phyloP scores from a whole-genome alignment of 2,797 vertebrate species.

The Urosaurus nigricauda region DNA sequence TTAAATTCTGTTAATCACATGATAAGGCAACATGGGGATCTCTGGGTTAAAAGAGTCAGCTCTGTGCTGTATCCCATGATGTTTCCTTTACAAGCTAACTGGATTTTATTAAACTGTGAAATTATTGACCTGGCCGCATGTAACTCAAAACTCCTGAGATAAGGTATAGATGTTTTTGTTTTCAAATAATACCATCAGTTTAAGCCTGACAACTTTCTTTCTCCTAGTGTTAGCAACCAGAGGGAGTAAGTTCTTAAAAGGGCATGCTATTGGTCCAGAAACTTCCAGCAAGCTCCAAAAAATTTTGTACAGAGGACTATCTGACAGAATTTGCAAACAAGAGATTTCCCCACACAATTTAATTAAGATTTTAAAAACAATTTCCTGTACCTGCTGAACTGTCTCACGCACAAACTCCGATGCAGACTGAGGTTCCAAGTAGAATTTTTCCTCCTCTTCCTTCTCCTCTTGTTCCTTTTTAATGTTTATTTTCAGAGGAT shows the following conservation, averaged over 20 bases:
- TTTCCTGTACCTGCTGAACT: slow-evolving; percentile 88
- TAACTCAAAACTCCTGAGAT: not conserved
- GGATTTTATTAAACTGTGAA: not conserved
- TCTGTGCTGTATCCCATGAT: not conserved
- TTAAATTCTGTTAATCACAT: not conserved
- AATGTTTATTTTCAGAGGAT: slow-evolving; percentile 86
- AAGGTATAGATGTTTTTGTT: not conserved
- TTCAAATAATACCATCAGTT: not conserved
- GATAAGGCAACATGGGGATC: not conserved
- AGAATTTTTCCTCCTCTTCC: slow-evolving; percentile 89
- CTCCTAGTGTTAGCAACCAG: not conserved
- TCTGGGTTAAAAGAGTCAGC: not conserved
- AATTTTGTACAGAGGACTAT: not conserved
- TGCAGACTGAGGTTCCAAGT: slow-evolving; percentile 84
- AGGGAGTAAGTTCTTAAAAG: not conserved
- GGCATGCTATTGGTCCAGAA: not conserved
- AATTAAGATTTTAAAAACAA: not conserved
- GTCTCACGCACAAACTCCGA: slow-evolving; percentile 90
- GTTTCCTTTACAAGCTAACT: not conserved
- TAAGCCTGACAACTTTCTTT: not conserved
- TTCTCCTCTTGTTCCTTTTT: slow-evolving; percentile 94
- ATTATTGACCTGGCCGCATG: not conserved
- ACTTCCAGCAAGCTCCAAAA: not conserved
- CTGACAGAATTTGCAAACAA: not conserved
- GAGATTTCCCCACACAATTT: not conserved